Percentiles rank a stretch among this genome's conserved stretches.
Conservation (phyloP, 2,797 vertebrate genomes). For the Limnodromus scolopaceus region DNA sequence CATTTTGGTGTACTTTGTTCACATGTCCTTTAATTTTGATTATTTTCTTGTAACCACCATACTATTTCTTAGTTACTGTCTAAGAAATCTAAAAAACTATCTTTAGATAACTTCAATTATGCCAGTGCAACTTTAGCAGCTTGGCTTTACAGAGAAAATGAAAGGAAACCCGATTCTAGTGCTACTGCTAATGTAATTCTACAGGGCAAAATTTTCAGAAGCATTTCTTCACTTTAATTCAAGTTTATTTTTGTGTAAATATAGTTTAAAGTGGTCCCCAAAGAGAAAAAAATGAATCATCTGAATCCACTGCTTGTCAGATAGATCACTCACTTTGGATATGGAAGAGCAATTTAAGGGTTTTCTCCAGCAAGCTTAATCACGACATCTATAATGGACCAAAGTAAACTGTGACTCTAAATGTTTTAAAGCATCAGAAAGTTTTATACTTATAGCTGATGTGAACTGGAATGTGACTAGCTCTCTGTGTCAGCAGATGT, state of each 20-base stretch:
- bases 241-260: slow-evolving; percentile 35
- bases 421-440: background rate
- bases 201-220: slow-evolving; percentile 1
- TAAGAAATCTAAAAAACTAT: background rate
- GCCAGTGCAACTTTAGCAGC: background rate
- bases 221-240: background rate
- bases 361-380: background rate
- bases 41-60: background rate
- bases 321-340: background rate
- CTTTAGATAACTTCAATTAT: background rate
- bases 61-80: background rate
- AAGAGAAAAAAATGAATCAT: background rate
- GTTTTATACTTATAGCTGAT: background rate
- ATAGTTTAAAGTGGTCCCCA: background rate
- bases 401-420: background rate
- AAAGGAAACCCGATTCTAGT: background rate
- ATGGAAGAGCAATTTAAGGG: background rate
- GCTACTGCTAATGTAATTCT: background rate
- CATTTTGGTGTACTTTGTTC: background rate
- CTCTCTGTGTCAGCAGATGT: background rate
- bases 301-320: background rate
- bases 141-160: background rate
- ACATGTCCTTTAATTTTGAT: background rate
- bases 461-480: background rate
- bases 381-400: background rate